These are phyloP conservation scores for Elgonia sp. DNA, from an alignment of 2,888 invertebrate genomes.

Conservation along the genomic window DNA sequence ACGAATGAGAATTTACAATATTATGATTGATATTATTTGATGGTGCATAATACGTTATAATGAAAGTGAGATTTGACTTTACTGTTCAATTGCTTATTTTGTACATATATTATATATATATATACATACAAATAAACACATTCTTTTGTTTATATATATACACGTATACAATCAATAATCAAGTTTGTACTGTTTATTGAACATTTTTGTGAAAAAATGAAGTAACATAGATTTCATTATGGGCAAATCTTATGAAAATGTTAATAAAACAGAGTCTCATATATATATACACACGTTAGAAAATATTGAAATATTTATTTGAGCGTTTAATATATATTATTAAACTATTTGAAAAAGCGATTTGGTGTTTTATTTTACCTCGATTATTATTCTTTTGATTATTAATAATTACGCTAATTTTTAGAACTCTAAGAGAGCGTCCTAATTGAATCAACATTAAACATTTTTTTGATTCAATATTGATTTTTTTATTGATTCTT, in stretches of 20 bases:
- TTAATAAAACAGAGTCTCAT: constrained; percentile 83
- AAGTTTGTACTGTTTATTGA: constrained; percentile 70
- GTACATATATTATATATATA: constrained; percentile 28
- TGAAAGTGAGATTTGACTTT: no score
- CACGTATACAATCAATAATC: constrained; percentile 50
- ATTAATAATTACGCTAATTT: neutral
- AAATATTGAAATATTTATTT: constrained; percentile 84
- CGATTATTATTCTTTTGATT: neutral
- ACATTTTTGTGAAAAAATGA: constrained; percentile 64
- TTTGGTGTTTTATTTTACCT: neutral
- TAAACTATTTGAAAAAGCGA: constrained; percentile 81
- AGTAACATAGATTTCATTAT: constrained; percentile 51
- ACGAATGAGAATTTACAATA: constrained; percentile 45
- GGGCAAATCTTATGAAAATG: constrained; percentile 81
- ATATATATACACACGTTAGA: constrained; percentile 81
- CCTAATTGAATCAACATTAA: no score
- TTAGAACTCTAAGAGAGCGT: no score
- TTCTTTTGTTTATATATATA: constrained; percentile 77
- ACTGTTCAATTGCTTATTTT: no score
- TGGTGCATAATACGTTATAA: no score
- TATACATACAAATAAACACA: constrained; percentile 53
- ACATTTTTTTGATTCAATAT: no score
- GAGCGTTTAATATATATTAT: constrained; percentile 82
- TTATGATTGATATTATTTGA: neutral
- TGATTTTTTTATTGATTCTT: no score